Percentiles rank a stretch among this genome's conserved stretches.
These are phyloP conservation scores for Ichneumoninae sp. DNA, from an alignment of 2,888 invertebrate species.

Conservation along the genomic window DNA sequence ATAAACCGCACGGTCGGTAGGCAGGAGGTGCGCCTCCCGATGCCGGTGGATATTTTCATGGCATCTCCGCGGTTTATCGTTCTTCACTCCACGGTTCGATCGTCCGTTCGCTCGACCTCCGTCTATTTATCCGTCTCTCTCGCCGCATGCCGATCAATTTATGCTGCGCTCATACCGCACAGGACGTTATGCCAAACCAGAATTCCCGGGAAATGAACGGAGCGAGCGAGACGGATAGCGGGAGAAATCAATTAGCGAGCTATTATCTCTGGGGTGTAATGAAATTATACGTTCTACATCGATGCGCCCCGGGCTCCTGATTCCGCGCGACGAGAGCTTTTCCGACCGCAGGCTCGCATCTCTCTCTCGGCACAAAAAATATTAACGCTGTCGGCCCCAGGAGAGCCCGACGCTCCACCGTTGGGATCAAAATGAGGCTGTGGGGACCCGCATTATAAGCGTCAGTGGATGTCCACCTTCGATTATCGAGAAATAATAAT, in stretches of 20 bases:
- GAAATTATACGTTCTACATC: slow-evolving; percentile 71
- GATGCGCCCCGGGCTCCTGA: slow-evolving; percentile 58
- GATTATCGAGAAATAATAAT: slow-evolving; percentile 62
- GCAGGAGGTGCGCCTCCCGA: background rate
- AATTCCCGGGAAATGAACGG: slow-evolving; percentile 35
- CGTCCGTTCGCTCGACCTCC: slow-evolving; percentile 25
- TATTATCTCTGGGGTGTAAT: slow-evolving; percentile 71
- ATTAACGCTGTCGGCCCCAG: slow-evolving; percentile 22
- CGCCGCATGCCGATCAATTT: slow-evolving; percentile 42
- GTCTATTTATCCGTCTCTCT: background rate
- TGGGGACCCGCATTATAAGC: slow-evolving; percentile 56
- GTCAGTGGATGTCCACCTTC: slow-evolving; percentile 25
- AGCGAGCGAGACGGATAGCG: slow-evolving; percentile 36
- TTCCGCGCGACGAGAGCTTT: slow-evolving; percentile 23
- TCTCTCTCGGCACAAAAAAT: slow-evolving; percentile 38
- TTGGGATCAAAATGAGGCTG: slow-evolving; percentile 55
- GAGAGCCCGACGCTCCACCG: slow-evolving; percentile 11
- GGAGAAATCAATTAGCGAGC: slow-evolving; percentile 71
- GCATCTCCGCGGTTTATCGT: slow-evolving; percentile 62
- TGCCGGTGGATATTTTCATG: slow-evolving; percentile 49
- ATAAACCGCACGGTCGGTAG: slow-evolving; percentile 34
- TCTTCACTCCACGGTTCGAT: slow-evolving; percentile 14
- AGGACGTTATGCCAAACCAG: slow-evolving; percentile 32
- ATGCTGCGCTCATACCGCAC: slow-evolving; percentile 28
- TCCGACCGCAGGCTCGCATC: slow-evolving; percentile 29